Base-by-base conservation (phyloP, 2,113 vertebrate species). In the Stegastes partitus region DNA sequence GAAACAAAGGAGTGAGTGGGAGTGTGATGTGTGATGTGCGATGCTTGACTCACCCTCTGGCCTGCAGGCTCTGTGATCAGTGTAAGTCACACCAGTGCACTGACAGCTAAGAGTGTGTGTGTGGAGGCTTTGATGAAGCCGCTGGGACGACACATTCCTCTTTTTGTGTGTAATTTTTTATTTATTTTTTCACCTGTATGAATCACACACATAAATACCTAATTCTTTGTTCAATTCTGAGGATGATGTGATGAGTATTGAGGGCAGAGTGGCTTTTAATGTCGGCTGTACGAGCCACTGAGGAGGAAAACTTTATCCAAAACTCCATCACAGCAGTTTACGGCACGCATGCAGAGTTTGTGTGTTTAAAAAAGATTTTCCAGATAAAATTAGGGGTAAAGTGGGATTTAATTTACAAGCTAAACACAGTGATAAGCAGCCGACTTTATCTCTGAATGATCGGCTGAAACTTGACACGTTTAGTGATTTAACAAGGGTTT, bases 1-100 rank as follows among this genome's bases (percentile, higher is more conserved):
- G 59, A 58, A 56, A 84, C 64, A 84, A 68, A 63, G 18, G 70
- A 53, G 68, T 0, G 69, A 68, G 82, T 80, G 85, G 71, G 87
- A 72, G 77, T 79, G 0, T 68, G 74, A 44, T 77, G 51, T 56
- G 77, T 68, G 72, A 44, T 62, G 74, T 64, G 73, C 51, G 67
- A 58, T 26, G 61, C 18, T 76, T 78, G 88, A 89, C 85, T 90
- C 90, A 85, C 71, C 74, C 85, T 86, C 47, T 7, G 23, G 23
- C 84, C 84, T 49, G 54, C 66, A 76, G 87, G 88, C 67, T 64
- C 26, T 25, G 7, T 56, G 4, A 68, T 73, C 11, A 71, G 28
- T 67, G 79, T 74, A 83, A 84, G 70, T 68, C 84, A 87, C 90
- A 87, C 83, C 57, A 18, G 37, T 77, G 61, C 14, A 7, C 55